These are phyloP conservation scores for Brachystomella parvula DNA, from an alignment of 1,140 invertebrate species.

Conservation along the genomic window DNA sequence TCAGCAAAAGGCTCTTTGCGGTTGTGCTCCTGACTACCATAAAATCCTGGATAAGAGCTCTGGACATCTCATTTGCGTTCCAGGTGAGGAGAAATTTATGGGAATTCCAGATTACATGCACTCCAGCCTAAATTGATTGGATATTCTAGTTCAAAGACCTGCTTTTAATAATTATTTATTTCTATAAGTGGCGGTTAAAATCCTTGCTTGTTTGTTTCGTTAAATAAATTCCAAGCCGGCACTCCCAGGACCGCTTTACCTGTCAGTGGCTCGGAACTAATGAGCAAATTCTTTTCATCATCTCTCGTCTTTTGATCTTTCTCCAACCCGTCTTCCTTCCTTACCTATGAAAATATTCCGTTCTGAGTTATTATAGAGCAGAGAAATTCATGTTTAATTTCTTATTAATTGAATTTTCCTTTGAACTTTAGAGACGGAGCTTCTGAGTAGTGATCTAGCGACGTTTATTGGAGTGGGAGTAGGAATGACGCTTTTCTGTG, in stretches of 20 bases:
- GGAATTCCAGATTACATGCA: not conserved
- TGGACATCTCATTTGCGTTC: slow-evolving; percentile 34
- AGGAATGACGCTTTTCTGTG: slow-evolving; percentile 41
- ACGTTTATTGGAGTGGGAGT: slow-evolving; percentile 41
- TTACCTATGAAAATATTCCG: not conserved
- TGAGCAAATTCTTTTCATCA: not conserved
- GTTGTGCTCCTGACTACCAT: slow-evolving; percentile 24
- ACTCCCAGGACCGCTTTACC: not conserved
- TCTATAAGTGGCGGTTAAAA: no score
- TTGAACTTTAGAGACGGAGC: slow-evolving; percentile 35
- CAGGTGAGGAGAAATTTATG: slow-evolving; percentile 27
- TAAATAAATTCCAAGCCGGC: not conserved
- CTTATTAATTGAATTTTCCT: slow-evolving; percentile 1
- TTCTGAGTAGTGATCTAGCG: slow-evolving; percentile 41
- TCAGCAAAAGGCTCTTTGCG: slow-evolving; percentile 26
- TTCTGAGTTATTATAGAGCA: not conserved
- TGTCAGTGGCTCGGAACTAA: not conserved
- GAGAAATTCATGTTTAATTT: not conserved
- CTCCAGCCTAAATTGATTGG: not conserved
- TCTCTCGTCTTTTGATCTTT: not conserved
- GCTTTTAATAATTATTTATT: not conserved
- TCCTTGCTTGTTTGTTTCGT: no score
- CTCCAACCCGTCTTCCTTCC: not conserved
- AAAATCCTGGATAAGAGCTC: slow-evolving; percentile 31
- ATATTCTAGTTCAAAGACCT: not conserved